Evolutionary conservation across 2,797 vertebrate species (phyloP).

Genomic region (Molothrus ater): DNA sequence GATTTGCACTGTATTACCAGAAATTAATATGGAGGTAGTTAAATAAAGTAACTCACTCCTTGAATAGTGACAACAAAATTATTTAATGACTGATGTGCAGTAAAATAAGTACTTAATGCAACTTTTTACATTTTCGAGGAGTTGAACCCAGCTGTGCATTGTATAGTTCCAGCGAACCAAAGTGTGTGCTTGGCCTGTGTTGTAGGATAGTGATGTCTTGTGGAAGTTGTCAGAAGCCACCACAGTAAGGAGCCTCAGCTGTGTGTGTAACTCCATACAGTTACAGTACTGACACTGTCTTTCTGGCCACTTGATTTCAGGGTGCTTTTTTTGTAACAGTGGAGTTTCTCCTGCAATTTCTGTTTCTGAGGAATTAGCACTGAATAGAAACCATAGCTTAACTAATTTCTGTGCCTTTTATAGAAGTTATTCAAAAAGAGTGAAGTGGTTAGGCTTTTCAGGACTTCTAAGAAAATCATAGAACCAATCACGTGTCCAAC

Average conservation of each 20-base stretch:
- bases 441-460: neutral
- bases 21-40: neutral
- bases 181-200: neutral
- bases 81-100: neutral
- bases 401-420: neutral
- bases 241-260: neutral
- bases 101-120: neutral
- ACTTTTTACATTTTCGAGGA: neutral
- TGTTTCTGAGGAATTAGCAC: neutral
- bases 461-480: neutral
- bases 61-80: neutral
- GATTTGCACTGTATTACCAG: neutral
- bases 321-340: neutral
- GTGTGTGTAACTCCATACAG: fast-evolving
- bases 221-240: neutral
- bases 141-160: neutral
- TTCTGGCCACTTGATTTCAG: neutral
- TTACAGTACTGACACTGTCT: neutral
- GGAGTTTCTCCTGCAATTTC: neutral
- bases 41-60: neutral
- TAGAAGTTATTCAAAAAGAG: neutral
- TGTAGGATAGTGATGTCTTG: neutral
- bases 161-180: neutral
- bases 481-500: neutral
- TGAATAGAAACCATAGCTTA: neutral